phyloP scores from a whole-genome alignment of 2,888 invertebrate genomes.

The Mystacides longicornis region DNA sequence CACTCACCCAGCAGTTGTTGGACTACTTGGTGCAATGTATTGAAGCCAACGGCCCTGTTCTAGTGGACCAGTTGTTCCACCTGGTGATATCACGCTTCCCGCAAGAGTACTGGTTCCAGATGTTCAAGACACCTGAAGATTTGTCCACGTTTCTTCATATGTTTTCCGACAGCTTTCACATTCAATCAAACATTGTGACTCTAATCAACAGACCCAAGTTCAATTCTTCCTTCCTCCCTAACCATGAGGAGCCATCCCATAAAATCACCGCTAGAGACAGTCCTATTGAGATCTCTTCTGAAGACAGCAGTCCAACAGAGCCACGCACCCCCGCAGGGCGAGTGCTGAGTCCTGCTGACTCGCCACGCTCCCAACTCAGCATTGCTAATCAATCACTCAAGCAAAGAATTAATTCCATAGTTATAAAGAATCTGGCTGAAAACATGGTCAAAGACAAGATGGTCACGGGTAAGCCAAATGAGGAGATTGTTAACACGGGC shows the following conservation, averaged over 20 bases:
- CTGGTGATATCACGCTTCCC: conserved; percentile 69
- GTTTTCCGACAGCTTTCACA: conserved; percentile 91
- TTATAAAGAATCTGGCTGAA: conserved; percentile 83
- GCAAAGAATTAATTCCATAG: conserved; percentile 80
- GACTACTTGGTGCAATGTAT: conserved; percentile 79
- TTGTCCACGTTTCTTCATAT: conserved; percentile 84
- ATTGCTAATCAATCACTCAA: conserved; percentile 72
- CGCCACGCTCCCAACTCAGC: conserved; percentile 43
- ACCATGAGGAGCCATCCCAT: conserved; percentile 34
- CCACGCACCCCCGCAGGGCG: conserved; percentile 39
- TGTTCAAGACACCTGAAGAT: conserved; percentile 88
- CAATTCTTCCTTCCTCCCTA: conserved; percentile 47
- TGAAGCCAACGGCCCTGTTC: conserved; percentile 71
- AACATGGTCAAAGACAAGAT: conserved; percentile 58
- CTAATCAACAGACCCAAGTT: conserved; percentile 70
- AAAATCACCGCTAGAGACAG: conserved; percentile 36
- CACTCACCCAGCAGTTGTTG: conserved; percentile 72
- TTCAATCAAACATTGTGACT: conserved; percentile 86
- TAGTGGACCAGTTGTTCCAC: conserved; percentile 83
- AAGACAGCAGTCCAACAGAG: conserved; percentile 39
- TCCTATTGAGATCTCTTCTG: conserved; percentile 12
- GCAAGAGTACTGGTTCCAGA: conserved; percentile 71
- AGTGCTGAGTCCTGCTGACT: conserved; percentile 48
- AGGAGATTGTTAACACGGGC: conserved; percentile 34
- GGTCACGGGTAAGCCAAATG: conserved; percentile 29